Percentiles rank a stretch among this genome's conserved stretches.
Conservation (phyloP, 2,797 vertebrate genomes). For the Florisuga fusca region DNA sequence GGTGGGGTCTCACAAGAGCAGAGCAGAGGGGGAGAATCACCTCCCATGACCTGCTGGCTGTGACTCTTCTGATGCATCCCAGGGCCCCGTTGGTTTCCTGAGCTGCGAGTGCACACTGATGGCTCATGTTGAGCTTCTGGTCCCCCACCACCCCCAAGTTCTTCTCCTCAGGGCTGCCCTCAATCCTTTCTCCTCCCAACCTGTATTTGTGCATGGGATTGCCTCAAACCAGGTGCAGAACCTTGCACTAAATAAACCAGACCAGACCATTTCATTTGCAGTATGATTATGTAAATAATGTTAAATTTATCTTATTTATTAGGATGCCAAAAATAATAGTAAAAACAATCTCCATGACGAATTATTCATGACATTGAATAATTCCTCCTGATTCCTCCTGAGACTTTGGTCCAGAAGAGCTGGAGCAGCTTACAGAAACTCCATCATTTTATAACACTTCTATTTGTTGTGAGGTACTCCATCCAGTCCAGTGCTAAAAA, state of each 20-base stretch:
- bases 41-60: no score
- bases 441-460: background rate
- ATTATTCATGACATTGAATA: background rate
- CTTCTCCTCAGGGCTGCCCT: no score
- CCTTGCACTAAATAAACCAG: background rate
- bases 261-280: background rate
- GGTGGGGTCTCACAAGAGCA: no score
- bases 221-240: no score
- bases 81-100: no score
- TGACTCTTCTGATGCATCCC: no score
- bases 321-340: background rate
- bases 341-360: background rate
- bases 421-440: background rate
- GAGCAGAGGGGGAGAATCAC: no score
- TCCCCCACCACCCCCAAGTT: no score
- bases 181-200: no score
- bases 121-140: no score
- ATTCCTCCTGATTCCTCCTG: background rate
- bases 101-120: no score
- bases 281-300: background rate
- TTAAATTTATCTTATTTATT: conserved; percentile 2
- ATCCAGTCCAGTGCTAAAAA: background rate
- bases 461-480: background rate
- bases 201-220: no score
- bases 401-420: background rate